Conservation (phyloP, 1,140 invertebrate species). For the Oncopodura yosiiana region DNA sequence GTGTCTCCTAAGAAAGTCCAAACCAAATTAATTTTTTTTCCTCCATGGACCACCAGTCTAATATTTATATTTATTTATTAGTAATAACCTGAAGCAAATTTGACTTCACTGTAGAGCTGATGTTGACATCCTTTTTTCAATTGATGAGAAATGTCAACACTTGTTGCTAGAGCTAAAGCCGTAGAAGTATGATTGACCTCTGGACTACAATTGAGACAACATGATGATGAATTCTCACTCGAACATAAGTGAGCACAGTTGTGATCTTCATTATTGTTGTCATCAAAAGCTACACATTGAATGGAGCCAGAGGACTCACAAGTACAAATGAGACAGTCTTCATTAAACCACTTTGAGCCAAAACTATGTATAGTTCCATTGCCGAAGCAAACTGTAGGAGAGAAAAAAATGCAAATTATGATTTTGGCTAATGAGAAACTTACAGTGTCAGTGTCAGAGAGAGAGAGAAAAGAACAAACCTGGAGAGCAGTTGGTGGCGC, state of each 20-base stretch:
- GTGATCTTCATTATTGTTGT: not conserved
- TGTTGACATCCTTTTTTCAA: conserved; percentile 27
- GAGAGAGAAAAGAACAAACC: conserved; percentile 40
- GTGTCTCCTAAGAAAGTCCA: conserved; percentile 52
- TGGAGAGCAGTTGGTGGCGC: conserved; percentile 50
- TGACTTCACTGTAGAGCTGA: conserved; percentile 32
- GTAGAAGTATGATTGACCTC: conserved; percentile 10
- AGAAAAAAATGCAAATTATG: conserved; percentile 1
- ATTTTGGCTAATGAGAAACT: not conserved
- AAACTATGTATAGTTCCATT: conserved; percentile 10
- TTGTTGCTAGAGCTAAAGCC: conserved; percentile 25
- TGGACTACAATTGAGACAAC: conserved; percentile 6
- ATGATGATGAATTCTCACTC: conserved; percentile 1
- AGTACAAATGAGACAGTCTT: conserved; percentile 32
- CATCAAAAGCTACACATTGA: conserved; percentile 14
- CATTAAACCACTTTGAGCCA: conserved; percentile 30
- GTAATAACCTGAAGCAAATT: no score
- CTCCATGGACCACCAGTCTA: no score
- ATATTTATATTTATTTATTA: no score
- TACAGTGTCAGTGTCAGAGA: not conserved
- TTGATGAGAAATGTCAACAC: conserved; percentile 7
- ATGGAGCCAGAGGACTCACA: conserved; percentile 23
- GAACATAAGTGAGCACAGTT: conserved; percentile 21
- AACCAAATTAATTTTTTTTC: not conserved
- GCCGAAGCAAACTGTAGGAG: conserved; percentile 18